Percentiles rank a stretch among this genome's conserved stretches.
Evolutionary conservation across 2,113 vertebrate species (phyloP).

Genomic region (Tretioscincus oriximinensis): DNA sequence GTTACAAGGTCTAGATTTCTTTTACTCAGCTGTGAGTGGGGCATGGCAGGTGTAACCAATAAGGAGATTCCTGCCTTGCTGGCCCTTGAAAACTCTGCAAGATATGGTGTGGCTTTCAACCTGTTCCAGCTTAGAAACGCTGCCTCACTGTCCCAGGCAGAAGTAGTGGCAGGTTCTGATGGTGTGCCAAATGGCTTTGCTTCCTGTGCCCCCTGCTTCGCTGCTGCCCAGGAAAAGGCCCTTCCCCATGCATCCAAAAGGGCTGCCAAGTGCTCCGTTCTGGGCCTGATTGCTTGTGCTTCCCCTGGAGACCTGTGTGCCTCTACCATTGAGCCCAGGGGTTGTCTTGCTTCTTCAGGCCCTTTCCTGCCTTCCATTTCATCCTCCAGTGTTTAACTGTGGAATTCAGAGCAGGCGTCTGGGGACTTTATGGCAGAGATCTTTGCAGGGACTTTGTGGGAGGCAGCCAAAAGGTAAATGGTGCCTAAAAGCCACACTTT

Average conservation of each 20-base stretch:
- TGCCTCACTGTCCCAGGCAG: neutral
- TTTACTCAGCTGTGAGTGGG: neutral
- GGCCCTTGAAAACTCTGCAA: neutral
- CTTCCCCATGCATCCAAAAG: neutral
- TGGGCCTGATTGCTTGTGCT: neutral
- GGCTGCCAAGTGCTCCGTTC: neutral
- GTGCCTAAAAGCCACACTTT: neutral
- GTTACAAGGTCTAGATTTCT: neutral
- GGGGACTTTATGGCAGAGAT: neutral
- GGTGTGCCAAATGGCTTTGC: neutral
- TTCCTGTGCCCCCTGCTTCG: too few relatives aligned
- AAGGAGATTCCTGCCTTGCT: neutral
- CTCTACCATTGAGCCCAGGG: neutral
- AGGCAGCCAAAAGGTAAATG: neutral
- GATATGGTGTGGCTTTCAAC: neutral
- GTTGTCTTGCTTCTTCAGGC: neutral
- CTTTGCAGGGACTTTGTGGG: neutral
- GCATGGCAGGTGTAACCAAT: neutral
- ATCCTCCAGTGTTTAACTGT: neutral
- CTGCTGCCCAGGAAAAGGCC: neutral
- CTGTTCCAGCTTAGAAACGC: neutral
- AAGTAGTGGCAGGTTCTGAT: neutral
- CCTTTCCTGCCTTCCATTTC: neutral
- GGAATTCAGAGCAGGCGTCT: neutral
- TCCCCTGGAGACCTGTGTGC: neutral